phyloP scores from a whole-genome alignment of 2,113 vertebrate genomes.

The Phrynocephalus versicolor region DNA sequence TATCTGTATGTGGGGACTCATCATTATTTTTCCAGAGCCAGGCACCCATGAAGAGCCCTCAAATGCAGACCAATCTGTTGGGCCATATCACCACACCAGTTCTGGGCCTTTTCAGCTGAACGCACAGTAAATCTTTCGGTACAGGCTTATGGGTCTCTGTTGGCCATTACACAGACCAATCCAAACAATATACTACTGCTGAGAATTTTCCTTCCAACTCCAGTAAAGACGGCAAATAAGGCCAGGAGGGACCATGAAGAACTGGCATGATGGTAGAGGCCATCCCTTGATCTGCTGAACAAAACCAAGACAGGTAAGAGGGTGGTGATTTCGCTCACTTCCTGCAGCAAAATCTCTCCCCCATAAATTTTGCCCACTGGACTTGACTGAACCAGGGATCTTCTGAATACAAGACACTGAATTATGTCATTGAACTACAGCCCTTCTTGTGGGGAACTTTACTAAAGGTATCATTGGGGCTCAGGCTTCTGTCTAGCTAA shows the following conservation, averaged over 20 bases:
- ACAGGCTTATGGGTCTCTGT: neutral
- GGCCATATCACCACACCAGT: neutral
- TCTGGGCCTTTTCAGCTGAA: neutral
- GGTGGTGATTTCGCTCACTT: no score
- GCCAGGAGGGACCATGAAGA: no score
- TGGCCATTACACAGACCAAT: neutral
- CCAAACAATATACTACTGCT: no score
- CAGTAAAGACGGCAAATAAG: no score
- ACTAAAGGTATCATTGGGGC: neutral
- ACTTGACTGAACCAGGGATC: no score
- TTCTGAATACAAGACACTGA: neutral
- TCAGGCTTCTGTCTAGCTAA: neutral
- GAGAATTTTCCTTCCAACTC: no score
- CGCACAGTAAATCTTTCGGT: neutral
- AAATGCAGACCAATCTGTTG: neutral
- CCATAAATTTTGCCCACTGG: no score
- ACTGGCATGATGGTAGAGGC: no score
- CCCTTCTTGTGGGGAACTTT: neutral
- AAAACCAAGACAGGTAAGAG: no score
- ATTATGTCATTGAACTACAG: no score
- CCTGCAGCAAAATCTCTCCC: no score
- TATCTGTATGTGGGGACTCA: neutral
- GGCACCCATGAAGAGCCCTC: neutral
- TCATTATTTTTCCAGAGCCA: neutral
- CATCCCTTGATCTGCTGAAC: no score